Base-by-base conservation (phyloP, 2,888 invertebrate species). In the Arge pagana region DNA sequence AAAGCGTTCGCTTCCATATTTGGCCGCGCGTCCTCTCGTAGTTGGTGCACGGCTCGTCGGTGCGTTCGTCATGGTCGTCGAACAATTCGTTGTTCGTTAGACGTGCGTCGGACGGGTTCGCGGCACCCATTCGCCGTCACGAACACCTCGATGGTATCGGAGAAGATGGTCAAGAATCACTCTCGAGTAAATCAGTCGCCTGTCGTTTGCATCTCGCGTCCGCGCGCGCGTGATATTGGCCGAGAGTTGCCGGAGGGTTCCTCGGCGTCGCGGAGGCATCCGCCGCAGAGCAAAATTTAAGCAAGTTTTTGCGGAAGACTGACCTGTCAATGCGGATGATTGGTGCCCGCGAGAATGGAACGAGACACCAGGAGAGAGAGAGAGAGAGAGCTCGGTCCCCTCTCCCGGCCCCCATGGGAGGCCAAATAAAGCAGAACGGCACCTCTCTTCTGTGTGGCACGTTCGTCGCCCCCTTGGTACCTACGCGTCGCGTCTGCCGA, bases 321-420 rank as follows among this genome's bases (percentile, higher is more conserved):
- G 55, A 58, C 61, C 65, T 68, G 69, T 71, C 71, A 65, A 68
- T 69, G 66, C 62, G 56, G 65, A 72, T 72, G 72, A 72, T 70
- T 71, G 64, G 70, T 72, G 65, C 64, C 58, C 63, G 67, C 60
- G 64, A 71, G 69, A 72, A 68, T 69, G 61, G 66, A 63, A 66
- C 64, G 62, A 66, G 68, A 68, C 64, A 62, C 58, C 62, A 58
- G 60, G 60, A 61, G 63, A 66, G 63, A 66, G 60, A 63, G 53
- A 58, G 43, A n/a, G n/a, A n/a, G n/a, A n/a, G n/a, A 40, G 15
- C 39, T 39, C 39, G 10, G 40, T 31, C 24, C 35, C 30, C 33
- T 55, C 48, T 43, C 37, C 6, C 16, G 15, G 18, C 35, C 8
- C 13, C 13, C 23, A 28, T 39, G 30, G 21, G 13, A 26, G 36